phyloP scores from a whole-genome alignment of 2,113 vertebrate species.

The Neolamprologus ventralis region DNA sequence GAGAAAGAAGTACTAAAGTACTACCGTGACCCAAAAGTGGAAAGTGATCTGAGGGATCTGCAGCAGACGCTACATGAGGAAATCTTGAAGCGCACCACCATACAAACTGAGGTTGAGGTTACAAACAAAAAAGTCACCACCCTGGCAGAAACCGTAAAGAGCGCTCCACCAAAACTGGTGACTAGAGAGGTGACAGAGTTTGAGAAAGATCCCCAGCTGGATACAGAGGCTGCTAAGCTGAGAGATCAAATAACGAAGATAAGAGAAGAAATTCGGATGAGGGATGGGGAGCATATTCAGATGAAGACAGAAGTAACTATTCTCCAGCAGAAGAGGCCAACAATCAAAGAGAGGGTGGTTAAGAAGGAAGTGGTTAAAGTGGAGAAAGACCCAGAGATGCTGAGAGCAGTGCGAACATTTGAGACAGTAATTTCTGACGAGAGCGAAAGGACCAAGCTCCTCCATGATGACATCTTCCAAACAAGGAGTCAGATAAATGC shows the following conservation, averaged over 20 bases:
- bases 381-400: constrained; percentile 84
- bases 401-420: constrained; percentile 74
- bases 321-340: constrained; percentile 78
- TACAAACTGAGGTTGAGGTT: constrained; percentile 73
- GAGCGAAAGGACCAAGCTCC: constrained; percentile 59
- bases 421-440: constrained; percentile 79
- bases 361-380: constrained; percentile 89
- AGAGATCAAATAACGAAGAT: constrained; percentile 73
- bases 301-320: constrained; percentile 77
- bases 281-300: constrained; percentile 64
- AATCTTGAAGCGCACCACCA: constrained; percentile 58
- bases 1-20: constrained; percentile 90
- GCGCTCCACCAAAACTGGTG: constrained; percentile 74
- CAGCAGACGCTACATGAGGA: constrained; percentile 72
- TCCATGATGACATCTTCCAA: constrained; percentile 72
- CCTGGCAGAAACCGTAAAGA: constrained; percentile 71
- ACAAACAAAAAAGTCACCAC: constrained; percentile 67
- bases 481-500: constrained; percentile 75
- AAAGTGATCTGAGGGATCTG: constrained; percentile 65
- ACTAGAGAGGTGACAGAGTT: constrained; percentile 93
- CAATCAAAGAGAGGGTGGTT: constrained; percentile 83
- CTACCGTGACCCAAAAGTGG: constrained; percentile 86
- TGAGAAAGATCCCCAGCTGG: constrained; percentile 85
- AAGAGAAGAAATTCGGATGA: constrained; percentile 61
- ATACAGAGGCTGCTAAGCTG: constrained; percentile 74